Conservation (phyloP, 2,113 vertebrate species). For the Hirundichthys speculiger region DNA sequence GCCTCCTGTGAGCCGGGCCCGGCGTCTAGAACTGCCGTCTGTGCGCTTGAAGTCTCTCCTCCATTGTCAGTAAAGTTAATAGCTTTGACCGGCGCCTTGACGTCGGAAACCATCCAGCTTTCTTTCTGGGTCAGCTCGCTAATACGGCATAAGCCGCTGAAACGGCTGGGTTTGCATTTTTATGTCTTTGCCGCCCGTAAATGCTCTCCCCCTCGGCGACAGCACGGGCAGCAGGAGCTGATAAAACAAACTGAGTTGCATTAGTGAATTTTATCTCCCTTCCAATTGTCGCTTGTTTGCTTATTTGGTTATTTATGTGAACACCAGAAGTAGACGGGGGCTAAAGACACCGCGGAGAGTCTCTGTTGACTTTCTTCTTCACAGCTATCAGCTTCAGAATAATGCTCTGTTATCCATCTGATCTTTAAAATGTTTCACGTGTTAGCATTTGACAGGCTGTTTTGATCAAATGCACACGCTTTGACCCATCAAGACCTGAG, state of each 20-base stretch:
- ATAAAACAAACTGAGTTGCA: constrained; percentile 17
- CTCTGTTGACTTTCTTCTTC: background rate
- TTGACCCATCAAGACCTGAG: background rate
- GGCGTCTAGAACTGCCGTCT: constrained; percentile 9
- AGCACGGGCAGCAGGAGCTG: constrained; percentile 35
- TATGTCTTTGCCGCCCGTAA: background rate
- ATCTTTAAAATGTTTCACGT: too few relatives aligned
- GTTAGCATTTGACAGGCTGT: background rate
- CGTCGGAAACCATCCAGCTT: constrained; percentile 16
- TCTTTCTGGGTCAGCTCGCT: constrained; percentile 41
- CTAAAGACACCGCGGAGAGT: background rate
- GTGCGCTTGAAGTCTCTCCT: constrained; percentile 3
- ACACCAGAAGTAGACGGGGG: background rate
- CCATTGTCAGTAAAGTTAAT: constrained; percentile 55
- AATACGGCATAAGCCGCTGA: constrained; percentile 23
- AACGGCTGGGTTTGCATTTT: constrained; percentile 36
- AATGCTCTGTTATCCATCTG: too few relatives aligned
- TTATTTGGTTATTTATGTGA: background rate
- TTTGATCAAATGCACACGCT: background rate
- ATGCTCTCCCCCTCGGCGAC: constrained; percentile 13
- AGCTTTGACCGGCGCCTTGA: constrained; percentile 47
- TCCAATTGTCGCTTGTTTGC: constrained; percentile 8
- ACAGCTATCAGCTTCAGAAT: constrained; percentile 1
- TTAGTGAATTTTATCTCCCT: constrained; percentile 8
- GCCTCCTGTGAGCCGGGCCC: background rate